These are phyloP conservation scores for Chelon auratus DNA, from an alignment of 2,797 vertebrate species.

Conservation along the genomic window DNA sequence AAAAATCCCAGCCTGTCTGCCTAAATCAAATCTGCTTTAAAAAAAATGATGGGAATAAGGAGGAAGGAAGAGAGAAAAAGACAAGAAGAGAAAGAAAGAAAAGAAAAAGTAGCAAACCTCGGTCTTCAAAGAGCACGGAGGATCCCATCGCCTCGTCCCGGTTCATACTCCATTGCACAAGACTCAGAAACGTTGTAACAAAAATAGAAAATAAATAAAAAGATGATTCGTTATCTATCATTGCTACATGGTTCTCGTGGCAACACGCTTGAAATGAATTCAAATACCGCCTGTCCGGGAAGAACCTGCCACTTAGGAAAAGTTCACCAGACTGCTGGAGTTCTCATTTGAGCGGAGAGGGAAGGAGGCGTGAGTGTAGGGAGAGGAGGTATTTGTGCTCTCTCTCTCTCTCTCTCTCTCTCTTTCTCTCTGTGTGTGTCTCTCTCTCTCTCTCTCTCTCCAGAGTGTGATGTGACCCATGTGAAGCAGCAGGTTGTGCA, in stretches of 20 bases:
- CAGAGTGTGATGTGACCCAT: conserved; percentile 41
- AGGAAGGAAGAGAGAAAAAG: not conserved
- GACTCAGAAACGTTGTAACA: not conserved
- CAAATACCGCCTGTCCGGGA: conserved; percentile 28
- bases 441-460: conserved; percentile 1
- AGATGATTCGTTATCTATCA: conserved; percentile 18
- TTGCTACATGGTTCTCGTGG: conserved; percentile 42
- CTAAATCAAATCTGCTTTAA: not conserved
- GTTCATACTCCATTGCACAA: conserved; percentile 69
- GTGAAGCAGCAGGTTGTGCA: conserved; percentile 7
- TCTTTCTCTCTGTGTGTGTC: not conserved
- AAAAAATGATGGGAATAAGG: not conserved
- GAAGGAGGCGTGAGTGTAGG: conserved; percentile 34
- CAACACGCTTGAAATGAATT: conserved; percentile 12
- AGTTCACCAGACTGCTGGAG: conserved; percentile 41
- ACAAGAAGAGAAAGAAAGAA: not conserved
- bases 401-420: not conserved
- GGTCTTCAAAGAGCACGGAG: conserved; percentile 46
- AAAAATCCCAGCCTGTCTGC: too few species aligned
- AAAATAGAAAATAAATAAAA: conserved; percentile 18
- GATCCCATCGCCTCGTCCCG: conserved; percentile 50
- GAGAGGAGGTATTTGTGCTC: conserved; percentile 38
- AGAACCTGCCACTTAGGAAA: conserved; percentile 61
- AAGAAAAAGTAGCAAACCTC: conserved; percentile 67
- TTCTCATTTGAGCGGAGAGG: conserved; percentile 52